phyloP scores from a whole-genome alignment of 2,888 invertebrate genomes.

The Hyalella azteca region DNA sequence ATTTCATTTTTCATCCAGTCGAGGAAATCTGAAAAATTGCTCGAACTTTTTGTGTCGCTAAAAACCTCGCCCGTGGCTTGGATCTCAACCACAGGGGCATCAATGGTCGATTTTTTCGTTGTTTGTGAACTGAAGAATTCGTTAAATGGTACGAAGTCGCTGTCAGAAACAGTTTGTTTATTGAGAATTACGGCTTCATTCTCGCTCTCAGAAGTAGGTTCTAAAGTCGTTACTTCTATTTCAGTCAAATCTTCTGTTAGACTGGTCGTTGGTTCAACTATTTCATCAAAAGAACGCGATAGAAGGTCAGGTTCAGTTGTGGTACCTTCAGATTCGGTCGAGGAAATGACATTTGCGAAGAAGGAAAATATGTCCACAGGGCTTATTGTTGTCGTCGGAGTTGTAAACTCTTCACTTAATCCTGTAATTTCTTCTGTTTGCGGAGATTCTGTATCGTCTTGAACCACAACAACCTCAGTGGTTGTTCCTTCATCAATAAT shows the following conservation, averaged over 20 bases:
- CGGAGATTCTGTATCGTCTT: background rate
- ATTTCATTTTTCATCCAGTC: constrained; percentile 9
- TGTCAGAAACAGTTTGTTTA: background rate
- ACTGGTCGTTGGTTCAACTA: background rate
- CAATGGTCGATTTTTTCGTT: background rate
- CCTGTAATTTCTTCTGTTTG: background rate
- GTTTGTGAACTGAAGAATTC: background rate
- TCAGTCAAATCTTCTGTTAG: background rate
- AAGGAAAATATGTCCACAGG: background rate
- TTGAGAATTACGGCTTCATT: background rate
- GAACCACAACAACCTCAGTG: background rate
- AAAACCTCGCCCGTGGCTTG: background rate
- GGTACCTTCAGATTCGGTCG: background rate
- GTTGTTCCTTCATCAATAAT: background rate
- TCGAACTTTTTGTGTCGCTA: background rate
- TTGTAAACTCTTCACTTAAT: background rate
- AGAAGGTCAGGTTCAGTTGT: background rate
- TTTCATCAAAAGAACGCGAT: background rate
- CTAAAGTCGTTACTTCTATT: background rate
- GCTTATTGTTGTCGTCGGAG: background rate
- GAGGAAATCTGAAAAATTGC: background rate
- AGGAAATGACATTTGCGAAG: background rate
- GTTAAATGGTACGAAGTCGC: background rate
- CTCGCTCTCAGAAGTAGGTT: background rate
- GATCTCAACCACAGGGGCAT: background rate